Conservation (phyloP, 2,888 invertebrate genomes). For the Orthonevra nobilis region DNA sequence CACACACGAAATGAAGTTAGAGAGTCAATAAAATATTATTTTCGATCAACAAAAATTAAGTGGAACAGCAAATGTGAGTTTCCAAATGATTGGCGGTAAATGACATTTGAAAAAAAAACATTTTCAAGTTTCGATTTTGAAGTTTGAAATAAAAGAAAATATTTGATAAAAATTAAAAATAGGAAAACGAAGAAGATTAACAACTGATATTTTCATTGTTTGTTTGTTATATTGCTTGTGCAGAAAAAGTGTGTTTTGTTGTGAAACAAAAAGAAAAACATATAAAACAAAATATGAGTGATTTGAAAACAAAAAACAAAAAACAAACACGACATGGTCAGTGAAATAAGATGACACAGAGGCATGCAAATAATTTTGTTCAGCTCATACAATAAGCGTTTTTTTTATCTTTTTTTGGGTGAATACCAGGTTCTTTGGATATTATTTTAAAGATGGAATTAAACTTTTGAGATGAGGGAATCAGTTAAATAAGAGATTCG, state of each 20-base stretch:
- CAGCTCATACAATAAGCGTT: too few species aligned
- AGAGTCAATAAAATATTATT: background rate
- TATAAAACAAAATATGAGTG: constrained; percentile 27
- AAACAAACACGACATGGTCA: constrained; percentile 72
- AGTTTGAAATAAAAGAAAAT: constrained; percentile 62
- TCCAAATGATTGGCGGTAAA: constrained; percentile 48
- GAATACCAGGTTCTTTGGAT: too few species aligned
- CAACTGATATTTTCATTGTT: constrained; percentile 17
- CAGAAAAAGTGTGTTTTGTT: constrained; percentile 15
- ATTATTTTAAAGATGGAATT: too few species aligned
- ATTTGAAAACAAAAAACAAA: constrained; percentile 73
- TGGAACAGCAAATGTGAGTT: constrained; percentile 29
- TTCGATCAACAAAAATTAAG: constrained; percentile 17
- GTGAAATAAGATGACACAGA: constrained; percentile 59
- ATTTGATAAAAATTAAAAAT: constrained; percentile 48
- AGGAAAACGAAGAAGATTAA: too few species aligned
- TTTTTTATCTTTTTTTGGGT: too few species aligned
- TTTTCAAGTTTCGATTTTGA: constrained; percentile 29
- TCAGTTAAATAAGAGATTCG: too few species aligned
- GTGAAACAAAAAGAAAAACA: constrained; percentile 23
- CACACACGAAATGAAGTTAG: constrained; percentile 36
- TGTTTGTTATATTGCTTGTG: constrained; percentile 12
- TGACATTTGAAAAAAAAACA: constrained; percentile 27
- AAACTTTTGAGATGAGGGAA: too few species aligned
- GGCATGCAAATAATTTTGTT: constrained; percentile 32